These are phyloP conservation scores for Nomada goodeniana DNA, from an alignment of 2,888 invertebrate genomes.

Conservation along the genomic window DNA sequence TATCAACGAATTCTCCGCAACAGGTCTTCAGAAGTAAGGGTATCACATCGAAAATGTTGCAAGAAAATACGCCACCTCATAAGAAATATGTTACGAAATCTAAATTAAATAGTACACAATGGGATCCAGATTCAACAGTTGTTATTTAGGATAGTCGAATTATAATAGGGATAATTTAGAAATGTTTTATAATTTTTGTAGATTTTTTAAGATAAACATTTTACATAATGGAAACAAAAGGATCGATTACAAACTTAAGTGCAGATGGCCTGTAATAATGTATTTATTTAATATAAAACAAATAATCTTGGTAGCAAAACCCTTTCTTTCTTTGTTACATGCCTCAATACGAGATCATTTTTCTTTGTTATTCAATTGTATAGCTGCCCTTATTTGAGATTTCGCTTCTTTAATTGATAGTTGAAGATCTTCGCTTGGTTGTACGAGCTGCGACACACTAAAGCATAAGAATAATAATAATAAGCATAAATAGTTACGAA, in stretches of 20 bases:
- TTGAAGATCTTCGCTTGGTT: conserved; percentile 75
- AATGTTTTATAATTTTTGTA: not conserved
- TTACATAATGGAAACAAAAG: conserved; percentile 17
- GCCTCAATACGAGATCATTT: conserved; percentile 3
- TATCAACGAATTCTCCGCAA: conserved; percentile 71
- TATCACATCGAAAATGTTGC: conserved; percentile 63
- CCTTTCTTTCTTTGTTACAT: not conserved
- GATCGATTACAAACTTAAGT: conserved; percentile 12
- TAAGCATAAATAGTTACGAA: conserved; percentile 18
- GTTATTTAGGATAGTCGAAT: conserved; percentile 64
- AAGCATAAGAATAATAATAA: conserved; percentile 30
- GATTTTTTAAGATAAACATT: not conserved
- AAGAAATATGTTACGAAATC: conserved; percentile 64
- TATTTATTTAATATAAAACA: conserved; percentile 53
- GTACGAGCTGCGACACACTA: conserved; percentile 73
- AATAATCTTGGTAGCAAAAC: conserved; percentile 12
- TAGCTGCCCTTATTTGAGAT: conserved; percentile 75
- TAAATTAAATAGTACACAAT: conserved; percentile 72
- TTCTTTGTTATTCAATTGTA: conserved; percentile 64
- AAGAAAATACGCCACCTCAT: conserved; percentile 79
- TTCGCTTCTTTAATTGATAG: conserved; percentile 74
- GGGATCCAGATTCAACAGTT: conserved; percentile 78
- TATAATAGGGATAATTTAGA: conserved; percentile 9
- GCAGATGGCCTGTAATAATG: conserved; percentile 13
- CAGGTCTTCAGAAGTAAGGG: conserved; percentile 69